Evolutionary conservation across 2,113 vertebrate species (phyloP).

Genomic region (Scopus umbretta): DNA sequence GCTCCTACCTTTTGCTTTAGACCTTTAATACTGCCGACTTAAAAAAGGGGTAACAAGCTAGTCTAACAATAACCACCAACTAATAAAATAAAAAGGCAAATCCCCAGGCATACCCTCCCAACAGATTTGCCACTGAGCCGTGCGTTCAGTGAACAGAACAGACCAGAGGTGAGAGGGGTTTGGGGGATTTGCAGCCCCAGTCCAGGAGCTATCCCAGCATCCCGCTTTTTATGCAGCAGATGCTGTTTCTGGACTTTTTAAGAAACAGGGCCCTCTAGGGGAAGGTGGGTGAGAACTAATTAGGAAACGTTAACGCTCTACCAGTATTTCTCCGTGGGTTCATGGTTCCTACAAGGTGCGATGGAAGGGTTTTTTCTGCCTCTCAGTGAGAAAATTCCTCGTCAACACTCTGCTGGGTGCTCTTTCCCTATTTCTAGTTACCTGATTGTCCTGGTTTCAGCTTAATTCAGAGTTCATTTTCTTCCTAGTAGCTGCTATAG

Average conservation of each 20-base stretch:
- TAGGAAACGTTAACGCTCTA: background rate
- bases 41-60: background rate
- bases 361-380: background rate
- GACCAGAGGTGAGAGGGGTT: background rate
- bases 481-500: no score
- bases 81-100: background rate
- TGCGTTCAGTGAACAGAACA: background rate
- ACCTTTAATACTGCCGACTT: background rate
- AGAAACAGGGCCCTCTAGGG: background rate
- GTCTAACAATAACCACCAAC: background rate
- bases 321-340: background rate
- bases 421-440: background rate
- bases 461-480: no score
- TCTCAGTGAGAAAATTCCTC: background rate
- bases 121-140: background rate
- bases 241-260: background rate
- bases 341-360: background rate
- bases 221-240: accelerated
- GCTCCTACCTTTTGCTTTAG: background rate
- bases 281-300: background rate
- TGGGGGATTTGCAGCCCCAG: background rate
- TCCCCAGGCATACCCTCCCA: background rate
- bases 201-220: background rate
- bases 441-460: no score
- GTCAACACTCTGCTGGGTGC: background rate